A percentile compares a stretch with the other conserved stretches of the same genome.
phyloP scores from a whole-genome alignment of 1,140 invertebrate genomes.

The Aradophagus sp. region DNA sequence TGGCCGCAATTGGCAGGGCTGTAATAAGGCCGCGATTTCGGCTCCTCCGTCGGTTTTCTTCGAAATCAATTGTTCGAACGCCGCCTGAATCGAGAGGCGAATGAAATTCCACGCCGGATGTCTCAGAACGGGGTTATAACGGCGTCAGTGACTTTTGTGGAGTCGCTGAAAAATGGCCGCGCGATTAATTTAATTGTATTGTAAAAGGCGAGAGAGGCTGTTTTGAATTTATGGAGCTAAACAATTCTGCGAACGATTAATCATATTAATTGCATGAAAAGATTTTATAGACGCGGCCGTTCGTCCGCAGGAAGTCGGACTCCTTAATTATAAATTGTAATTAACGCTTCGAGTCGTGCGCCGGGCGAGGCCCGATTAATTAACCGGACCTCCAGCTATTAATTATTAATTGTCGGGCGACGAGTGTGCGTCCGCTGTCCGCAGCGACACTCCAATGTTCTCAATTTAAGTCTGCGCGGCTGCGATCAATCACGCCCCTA shows the following conservation, averaged over 20 bases:
- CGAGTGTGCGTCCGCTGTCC: constrained; percentile 63
- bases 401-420: constrained; percentile 61
- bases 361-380: constrained; percentile 68
- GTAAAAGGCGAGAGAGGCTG: no score
- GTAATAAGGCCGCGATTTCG: no score
- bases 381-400: constrained; percentile 65
- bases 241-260: constrained; percentile 70
- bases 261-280: constrained; percentile 68
- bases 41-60: no score
- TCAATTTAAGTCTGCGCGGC: constrained; percentile 24
- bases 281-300: constrained; percentile 40
- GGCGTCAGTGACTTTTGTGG: no score
- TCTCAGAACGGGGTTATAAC: no score
- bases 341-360: constrained; percentile 64
- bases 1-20: no score
- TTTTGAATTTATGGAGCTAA: no score
- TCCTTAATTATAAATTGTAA: constrained; percentile 75
- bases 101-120: no score
- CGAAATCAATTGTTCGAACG: no score
- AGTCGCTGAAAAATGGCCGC: no score
- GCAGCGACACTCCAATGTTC: constrained; percentile 60
- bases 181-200: no score
- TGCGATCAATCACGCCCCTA: constrained; percentile 53
- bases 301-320: constrained; percentile 62
- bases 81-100: no score